These are phyloP conservation scores for Tylochromis polylepis DNA, from an alignment of 2,113 vertebrate species.

Conservation along the genomic window DNA sequence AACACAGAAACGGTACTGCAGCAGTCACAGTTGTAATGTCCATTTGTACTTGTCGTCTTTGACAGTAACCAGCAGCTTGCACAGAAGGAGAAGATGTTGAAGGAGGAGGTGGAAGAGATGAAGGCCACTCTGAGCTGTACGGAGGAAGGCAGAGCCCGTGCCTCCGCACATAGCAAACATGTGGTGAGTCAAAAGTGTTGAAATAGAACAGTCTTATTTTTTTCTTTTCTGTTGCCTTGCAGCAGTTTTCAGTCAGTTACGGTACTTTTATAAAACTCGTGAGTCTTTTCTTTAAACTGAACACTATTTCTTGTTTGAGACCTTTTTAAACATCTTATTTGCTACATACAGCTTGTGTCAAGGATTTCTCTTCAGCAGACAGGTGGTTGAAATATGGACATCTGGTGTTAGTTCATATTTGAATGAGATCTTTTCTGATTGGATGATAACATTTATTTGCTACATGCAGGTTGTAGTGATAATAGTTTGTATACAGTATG, in stretches of 20 bases:
- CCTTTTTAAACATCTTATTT: neutral
- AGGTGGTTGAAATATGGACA: neutral
- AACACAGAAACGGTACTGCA: neutral
- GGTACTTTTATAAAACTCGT: neutral
- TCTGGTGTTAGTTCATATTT: neutral
- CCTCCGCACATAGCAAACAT: constrained; percentile 75
- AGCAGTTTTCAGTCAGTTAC: neutral
- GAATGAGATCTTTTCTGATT: neutral
- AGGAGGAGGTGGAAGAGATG: constrained; percentile 89
- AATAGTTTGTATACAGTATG: neutral
- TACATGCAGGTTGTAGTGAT: neutral
- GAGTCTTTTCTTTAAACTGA: neutral
- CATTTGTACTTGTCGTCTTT: fast-evolving
- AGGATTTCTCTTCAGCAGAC: neutral
- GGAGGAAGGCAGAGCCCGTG: constrained; percentile 75
- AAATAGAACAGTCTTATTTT: fast-evolving
- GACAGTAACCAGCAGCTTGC: constrained; percentile 80
- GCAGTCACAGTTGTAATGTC: neutral
- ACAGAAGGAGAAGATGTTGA: constrained; percentile 78
- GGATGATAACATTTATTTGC: neutral
- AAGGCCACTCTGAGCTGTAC: constrained; percentile 75
- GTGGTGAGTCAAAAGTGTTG: constrained; percentile 65
- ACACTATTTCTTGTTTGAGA: neutral
- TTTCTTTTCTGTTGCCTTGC: neutral
- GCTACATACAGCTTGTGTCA: too few species aligned